These are phyloP conservation scores for Scylla paramamosain DNA, from an alignment of 1,140 invertebrate species.

Conservation along the genomic window DNA sequence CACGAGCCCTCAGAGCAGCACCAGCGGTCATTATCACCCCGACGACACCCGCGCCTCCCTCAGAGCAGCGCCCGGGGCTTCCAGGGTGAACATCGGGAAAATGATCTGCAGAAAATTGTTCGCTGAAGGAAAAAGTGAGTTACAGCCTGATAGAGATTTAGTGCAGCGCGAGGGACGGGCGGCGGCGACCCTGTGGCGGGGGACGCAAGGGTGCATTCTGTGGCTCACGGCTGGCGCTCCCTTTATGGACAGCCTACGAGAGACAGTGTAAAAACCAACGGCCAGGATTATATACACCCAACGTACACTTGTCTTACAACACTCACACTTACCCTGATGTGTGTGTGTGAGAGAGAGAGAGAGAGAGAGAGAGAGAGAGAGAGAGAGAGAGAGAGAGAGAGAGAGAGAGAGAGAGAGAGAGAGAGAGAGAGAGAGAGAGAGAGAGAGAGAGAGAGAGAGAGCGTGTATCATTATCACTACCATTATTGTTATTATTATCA, in stretches of 20 bases:
- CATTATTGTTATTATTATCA: too few relatives aligned
- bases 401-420: too few relatives aligned
- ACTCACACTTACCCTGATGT: neutral
- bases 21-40: too few relatives aligned
- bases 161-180: neutral
- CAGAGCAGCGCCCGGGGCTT: neutral
- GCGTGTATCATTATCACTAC: too few relatives aligned
- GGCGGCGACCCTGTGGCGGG: neutral
- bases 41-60: too few relatives aligned
- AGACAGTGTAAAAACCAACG: neutral
- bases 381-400: too few relatives aligned
- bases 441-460: too few relatives aligned
- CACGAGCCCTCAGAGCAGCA: too few relatives aligned
- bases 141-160: neutral
- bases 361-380: too few relatives aligned
- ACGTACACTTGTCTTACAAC: slow-evolving; percentile 2
- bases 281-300: neutral
- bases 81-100: neutral
- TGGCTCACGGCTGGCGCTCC: neutral
- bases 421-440: too few relatives aligned
- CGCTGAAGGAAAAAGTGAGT: slow-evolving; percentile 9
- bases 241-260: neutral
- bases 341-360: too few relatives aligned
- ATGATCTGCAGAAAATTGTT: slow-evolving; percentile 13
- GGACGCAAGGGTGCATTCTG: neutral